Conservation (phyloP, 1,140 invertebrate genomes). For the Brachionus asplanchnoidis region DNA sequence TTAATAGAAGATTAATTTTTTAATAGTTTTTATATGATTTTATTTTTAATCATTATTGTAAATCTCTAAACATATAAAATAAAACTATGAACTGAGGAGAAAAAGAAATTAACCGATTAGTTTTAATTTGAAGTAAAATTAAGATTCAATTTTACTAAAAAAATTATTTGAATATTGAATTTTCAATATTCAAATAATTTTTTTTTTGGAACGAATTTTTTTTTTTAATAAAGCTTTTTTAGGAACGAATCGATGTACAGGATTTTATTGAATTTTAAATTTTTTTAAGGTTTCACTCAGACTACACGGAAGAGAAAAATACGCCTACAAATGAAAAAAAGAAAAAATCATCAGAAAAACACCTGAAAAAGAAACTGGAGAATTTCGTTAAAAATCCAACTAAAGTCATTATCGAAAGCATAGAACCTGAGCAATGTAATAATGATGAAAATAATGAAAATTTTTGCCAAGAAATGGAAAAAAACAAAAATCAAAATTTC, state of each 20-base stretch:
- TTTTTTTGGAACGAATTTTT: too few relatives aligned
- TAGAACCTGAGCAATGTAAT: background rate
- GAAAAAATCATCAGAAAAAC: background rate
- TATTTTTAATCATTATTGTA: too few relatives aligned
- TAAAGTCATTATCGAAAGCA: background rate
- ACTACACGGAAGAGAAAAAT: background rate
- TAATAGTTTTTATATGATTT: too few relatives aligned
- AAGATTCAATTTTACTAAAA: too few relatives aligned
- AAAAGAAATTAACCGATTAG: too few relatives aligned
- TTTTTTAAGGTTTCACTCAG: background rate
- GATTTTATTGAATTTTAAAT: background rate
- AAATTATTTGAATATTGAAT: too few relatives aligned
- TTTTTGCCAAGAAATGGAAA: background rate
- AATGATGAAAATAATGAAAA: background rate
- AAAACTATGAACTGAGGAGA: too few relatives aligned
- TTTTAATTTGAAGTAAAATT: too few relatives aligned
- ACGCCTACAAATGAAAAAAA: background rate
- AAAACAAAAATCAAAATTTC: background rate
- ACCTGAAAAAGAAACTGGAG: background rate
- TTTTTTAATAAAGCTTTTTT: too few relatives aligned
- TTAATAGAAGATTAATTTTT: too few relatives aligned
- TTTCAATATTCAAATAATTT: too few relatives aligned
- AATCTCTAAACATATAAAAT: too few relatives aligned
- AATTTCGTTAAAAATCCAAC: slow-evolving; percentile 12
- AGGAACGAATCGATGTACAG: background rate